Evolutionary conservation across 2,113 vertebrate genomes (phyloP).

Genomic region (Brachyistius frenatus): DNA sequence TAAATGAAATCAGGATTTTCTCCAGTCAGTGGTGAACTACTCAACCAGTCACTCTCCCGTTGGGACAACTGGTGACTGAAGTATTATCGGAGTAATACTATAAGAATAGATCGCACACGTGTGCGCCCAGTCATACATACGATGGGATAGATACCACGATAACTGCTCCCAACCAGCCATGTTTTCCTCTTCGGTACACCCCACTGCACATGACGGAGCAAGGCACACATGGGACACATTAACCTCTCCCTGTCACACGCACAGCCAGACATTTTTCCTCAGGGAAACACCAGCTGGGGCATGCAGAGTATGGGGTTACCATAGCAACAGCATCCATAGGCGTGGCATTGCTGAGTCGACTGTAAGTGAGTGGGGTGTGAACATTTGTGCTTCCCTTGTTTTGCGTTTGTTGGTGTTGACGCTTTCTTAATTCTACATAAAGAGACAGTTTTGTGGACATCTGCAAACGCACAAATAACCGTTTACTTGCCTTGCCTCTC

Average conservation of each 20-base stretch:
- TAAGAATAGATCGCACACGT: slow-evolving; percentile 21
- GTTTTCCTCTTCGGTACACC: slow-evolving; percentile 75
- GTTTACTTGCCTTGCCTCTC: neutral
- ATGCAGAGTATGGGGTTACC: slow-evolving; percentile 61
- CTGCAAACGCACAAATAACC: neutral
- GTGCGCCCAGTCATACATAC: slow-evolving; percentile 37
- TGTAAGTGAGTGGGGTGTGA: slow-evolving; percentile 24
- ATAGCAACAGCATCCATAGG: slow-evolving; percentile 75
- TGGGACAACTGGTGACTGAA: slow-evolving; percentile 9
- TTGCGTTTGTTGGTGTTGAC: neutral
- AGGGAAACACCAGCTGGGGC: slow-evolving; percentile 75
- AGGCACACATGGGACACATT: slow-evolving; percentile 74
- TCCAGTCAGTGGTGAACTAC: slow-evolving; percentile 11
- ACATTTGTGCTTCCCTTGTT: neutral
- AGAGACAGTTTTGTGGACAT: no score
- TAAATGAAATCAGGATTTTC: slow-evolving; percentile 4
- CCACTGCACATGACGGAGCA: slow-evolving; percentile 75
- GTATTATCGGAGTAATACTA: slow-evolving; percentile 6
- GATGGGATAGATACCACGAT: slow-evolving; percentile 38
- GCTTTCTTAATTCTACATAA: neutral
- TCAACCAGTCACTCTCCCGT: neutral
- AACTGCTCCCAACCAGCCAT: slow-evolving; percentile 69
- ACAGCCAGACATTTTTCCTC: slow-evolving; percentile 36
- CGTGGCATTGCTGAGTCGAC: slow-evolving; percentile 70
- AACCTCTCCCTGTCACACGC: slow-evolving; percentile 62